Conservation (phyloP, 2,888 invertebrate genomes). For the Diloba caeruleocephala region DNA sequence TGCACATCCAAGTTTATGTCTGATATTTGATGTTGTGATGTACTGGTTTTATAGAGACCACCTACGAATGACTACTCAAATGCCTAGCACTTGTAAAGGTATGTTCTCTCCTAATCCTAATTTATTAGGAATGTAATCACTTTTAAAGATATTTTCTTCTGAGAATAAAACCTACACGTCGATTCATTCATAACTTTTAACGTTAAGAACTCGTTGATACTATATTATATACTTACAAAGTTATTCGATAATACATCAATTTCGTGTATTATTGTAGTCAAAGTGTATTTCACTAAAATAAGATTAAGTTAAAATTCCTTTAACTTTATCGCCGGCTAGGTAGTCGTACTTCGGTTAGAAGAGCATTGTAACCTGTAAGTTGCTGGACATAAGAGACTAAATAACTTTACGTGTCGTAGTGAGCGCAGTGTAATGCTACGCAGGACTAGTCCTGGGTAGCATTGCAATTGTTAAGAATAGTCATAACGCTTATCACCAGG, state of each 20-base stretch:
- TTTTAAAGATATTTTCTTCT: conserved; percentile 18
- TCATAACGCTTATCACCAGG: too few relatives aligned
- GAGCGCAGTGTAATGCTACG: too few relatives aligned
- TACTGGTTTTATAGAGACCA: conserved; percentile 43
- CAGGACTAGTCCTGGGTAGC: too few relatives aligned
- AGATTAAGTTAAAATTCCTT: background rate
- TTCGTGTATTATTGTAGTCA: conserved; percentile 4
- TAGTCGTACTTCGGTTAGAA: too few relatives aligned
- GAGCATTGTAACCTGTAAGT: too few relatives aligned
- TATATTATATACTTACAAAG: too few relatives aligned
- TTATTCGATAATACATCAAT: conserved; percentile 8
- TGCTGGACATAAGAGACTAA: too few relatives aligned
- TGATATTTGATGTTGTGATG: conserved; percentile 25
- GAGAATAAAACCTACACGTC: conserved; percentile 20
- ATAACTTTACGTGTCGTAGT: too few relatives aligned
- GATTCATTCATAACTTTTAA: conserved; percentile 14
- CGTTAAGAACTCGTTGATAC: conserved; percentile 4
- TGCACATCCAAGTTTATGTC: conserved; percentile 20
- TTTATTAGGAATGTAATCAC: conserved; percentile 53
- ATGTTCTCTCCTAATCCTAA: conserved; percentile 46
- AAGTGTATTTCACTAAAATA: conserved; percentile 4
- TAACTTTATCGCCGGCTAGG: background rate
- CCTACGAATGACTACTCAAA: conserved; percentile 38
- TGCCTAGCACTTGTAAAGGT: conserved; percentile 19
- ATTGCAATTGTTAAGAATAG: too few relatives aligned